Evolutionary conservation across 2,113 vertebrate species (phyloP).

Genomic region (Pterocles orientalis): DNA sequence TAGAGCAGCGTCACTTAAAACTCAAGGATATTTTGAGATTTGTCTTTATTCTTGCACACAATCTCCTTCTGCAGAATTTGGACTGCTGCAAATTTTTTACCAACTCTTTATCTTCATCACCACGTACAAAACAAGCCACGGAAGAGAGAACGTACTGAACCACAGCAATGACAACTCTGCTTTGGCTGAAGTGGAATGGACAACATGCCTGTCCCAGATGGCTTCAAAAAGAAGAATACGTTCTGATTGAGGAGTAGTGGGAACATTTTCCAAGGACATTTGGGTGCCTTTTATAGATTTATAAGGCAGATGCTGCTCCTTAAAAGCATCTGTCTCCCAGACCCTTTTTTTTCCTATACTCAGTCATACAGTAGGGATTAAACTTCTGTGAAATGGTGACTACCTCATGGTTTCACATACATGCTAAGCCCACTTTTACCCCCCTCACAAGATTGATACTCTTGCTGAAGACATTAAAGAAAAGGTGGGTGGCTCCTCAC

Average conservation of each 20-base stretch:
- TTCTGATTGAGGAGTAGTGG: constrained; percentile 65
- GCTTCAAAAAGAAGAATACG: constrained; percentile 55
- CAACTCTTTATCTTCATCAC: not conserved
- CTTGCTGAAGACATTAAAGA: not conserved
- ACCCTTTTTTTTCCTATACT: not conserved
- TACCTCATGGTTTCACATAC: not conserved
- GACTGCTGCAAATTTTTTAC: not conserved
- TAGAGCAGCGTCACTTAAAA: not conserved
- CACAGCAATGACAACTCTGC: constrained; percentile 10
- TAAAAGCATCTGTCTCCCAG: constrained; percentile 59
- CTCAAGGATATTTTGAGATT: not conserved
- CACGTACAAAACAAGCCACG: constrained; percentile 10
- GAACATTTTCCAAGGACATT: constrained; percentile 72
- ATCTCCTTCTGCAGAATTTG: not conserved
- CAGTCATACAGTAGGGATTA: not conserved
- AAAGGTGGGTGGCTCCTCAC: not conserved
- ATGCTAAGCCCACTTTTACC: not conserved
- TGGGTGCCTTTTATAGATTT: constrained; percentile 67
- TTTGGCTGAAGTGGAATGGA: constrained; percentile 50
- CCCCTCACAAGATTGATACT: not conserved
- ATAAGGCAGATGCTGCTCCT: constrained; percentile 63
- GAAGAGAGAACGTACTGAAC: constrained; percentile 34
- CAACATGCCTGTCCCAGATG: constrained; percentile 65
- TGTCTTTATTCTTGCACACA: not conserved
- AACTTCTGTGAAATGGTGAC: not conserved